A percentile compares a stretch with the other conserved stretches of the same genome.
Evolutionary conservation across 2,797 vertebrate genomes (phyloP).

Genomic region (Mergus octosetaceus): DNA sequence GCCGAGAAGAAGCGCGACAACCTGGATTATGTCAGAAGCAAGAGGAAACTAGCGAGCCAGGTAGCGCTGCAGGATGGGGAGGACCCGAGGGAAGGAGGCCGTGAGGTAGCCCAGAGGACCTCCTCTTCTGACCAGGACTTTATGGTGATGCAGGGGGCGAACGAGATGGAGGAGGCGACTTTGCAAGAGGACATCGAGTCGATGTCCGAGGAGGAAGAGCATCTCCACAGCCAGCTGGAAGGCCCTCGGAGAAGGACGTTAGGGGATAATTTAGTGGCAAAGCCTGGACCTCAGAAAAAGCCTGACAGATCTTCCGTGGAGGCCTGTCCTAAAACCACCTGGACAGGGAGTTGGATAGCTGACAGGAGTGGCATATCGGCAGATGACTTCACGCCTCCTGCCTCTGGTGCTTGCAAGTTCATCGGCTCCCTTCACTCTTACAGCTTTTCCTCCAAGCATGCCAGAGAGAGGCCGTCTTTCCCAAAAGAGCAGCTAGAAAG

Average conservation of each 20-base stretch:
- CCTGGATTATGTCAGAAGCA: constrained; percentile 68
- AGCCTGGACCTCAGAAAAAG: constrained; percentile 9
- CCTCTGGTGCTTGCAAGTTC: constrained; percentile 80
- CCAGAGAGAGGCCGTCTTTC: constrained; percentile 72
- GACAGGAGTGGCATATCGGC: constrained; percentile 73
- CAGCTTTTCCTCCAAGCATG: constrained; percentile 81
- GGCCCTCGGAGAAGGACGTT: constrained; percentile 51
- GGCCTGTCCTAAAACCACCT: not conserved
- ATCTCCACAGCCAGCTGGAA: constrained; percentile 9
- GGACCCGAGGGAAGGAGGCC: constrained; percentile 30
- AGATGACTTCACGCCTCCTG: constrained; percentile 78
- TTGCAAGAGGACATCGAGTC: not conserved
- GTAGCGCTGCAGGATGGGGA: constrained; percentile 35
- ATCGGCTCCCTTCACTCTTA: constrained; percentile 84
- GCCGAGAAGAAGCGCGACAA: constrained; percentile 61
- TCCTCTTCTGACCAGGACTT: not conserved
- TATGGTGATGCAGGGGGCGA: constrained; percentile 17
- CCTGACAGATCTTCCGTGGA: not conserved
- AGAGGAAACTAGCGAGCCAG: constrained; percentile 66
- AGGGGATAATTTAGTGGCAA: constrained; percentile 20
- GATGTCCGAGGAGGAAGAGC: not conserved
- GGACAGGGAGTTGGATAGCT: not conserved
- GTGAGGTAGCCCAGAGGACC: constrained; percentile 50
- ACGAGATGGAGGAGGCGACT: constrained; percentile 46
- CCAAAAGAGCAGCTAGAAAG: constrained; percentile 78